Base-by-base conservation (phyloP, 2,888 invertebrate genomes). In the Drosophila mercatorum region DNA sequence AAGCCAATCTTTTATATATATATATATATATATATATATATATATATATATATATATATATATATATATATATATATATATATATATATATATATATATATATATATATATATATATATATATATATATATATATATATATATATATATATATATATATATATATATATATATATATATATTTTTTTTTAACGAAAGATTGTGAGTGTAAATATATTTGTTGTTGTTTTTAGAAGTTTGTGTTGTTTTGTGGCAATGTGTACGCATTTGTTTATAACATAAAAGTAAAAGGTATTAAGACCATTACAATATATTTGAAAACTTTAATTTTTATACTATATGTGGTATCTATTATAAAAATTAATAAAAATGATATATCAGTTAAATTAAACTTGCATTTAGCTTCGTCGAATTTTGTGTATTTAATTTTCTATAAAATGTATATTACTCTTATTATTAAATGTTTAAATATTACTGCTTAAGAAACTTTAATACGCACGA, bases 1-100 rank as follows among this genome's bases (percentile, higher is more conserved):
- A 94, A 93, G 72, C 84, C 84, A 93, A 95, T 93, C 95, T 94
- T n/a, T n/a, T n/a, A n/a, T n/a, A n/a, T n/a, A n/a, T n/a, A n/a
- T n/a, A n/a, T n/a, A n/a, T n/a, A n/a, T n/a, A n/a, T n/a, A n/a
- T n/a, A n/a, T n/a, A n/a, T n/a, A n/a, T n/a, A 65, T 41, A 70
- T 69, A 59, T 79, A 65, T 44, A 70, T 69, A 59, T 79, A 65
- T 44, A 70, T 69, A 59, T 79, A 65, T 44, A 70, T 69, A 59
- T 79, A 65, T 44, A 70, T 69, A 59, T 79, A 65, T 44, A 70
- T 69, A 59, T 79, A 65, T 44, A 70, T 69, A 59, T 79, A 65
- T 44, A 70, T 69, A 59, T 79, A 65, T 44, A 60, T 46, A 65
- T 70, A 68, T 68, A 59, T 78, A 65, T 46, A 69, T 56, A 62